Conservation (phyloP, 2,888 invertebrate genomes). For the Diplazon laetatorius region DNA sequence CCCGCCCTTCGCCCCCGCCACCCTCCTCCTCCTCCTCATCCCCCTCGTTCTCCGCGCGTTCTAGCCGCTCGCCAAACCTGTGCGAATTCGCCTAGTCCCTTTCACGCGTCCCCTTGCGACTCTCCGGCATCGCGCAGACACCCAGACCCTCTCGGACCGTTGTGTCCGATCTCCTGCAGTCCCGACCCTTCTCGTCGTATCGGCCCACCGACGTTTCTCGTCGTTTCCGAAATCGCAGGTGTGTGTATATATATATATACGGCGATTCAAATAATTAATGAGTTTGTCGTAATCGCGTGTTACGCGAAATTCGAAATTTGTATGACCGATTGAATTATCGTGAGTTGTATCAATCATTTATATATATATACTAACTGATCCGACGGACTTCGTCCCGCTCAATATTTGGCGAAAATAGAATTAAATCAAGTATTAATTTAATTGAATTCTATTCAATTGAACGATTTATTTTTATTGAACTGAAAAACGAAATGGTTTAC, state of each 20-base stretch:
- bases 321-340: constrained; percentile 28
- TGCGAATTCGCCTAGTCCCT: constrained; percentile 27
- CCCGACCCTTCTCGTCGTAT: not conserved
- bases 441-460: no score
- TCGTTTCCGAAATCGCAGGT: constrained; percentile 39
- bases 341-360: constrained; percentile 51
- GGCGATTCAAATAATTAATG: constrained; percentile 53
- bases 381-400: no score
- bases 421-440: no score
- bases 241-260: no score
- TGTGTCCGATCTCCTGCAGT: constrained; percentile 26
- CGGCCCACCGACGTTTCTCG: constrained; percentile 19
- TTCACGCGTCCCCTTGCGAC: constrained; percentile 26
- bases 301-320: constrained; percentile 8
- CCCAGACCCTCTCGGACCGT: constrained; percentile 23
- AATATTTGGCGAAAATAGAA: no score
- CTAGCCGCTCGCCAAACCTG: constrained; percentile 11
- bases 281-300: constrained; percentile 8
- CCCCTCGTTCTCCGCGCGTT: not conserved
- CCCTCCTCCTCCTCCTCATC: constrained; percentile 67
- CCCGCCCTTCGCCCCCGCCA: constrained; percentile 54
- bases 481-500: no score
- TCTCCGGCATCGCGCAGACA: constrained; percentile 8
- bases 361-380: no score
- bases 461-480: no score